Evolutionary conservation across 2,113 vertebrate species (phyloP).

Genomic region (Calidris pygmaea): DNA sequence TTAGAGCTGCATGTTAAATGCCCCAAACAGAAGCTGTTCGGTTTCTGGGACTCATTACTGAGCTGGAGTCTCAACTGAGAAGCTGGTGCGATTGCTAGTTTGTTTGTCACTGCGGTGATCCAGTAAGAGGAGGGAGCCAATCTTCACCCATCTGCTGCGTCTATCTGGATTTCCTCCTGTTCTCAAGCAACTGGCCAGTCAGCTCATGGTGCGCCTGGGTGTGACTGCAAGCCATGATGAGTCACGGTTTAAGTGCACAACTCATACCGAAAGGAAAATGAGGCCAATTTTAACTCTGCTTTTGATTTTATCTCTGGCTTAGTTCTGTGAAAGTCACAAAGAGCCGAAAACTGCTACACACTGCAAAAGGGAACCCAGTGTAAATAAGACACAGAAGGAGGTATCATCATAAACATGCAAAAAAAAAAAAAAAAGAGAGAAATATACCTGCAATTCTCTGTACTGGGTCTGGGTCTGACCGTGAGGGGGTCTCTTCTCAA

Average conservation of each 20-base stretch:
- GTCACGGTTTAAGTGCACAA: conserved; percentile 12
- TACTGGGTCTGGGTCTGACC: not conserved
- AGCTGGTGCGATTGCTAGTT: not conserved
- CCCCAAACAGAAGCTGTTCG: not conserved
- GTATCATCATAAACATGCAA: not conserved
- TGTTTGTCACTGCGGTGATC: not conserved
- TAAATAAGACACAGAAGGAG: not conserved
- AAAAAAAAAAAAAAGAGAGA: not conserved
- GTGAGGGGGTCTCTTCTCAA: not conserved
- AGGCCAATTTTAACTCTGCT: conserved; percentile 9
- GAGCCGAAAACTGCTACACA: not conserved
- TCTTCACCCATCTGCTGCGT: not conserved
- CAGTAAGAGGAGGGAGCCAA: not conserved
- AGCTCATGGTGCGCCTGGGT: not conserved
- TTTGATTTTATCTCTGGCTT: conserved; percentile 32
- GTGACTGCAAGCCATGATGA: conserved; percentile 48
- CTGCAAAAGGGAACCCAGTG: not conserved
- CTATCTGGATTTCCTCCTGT: conserved; percentile 8
- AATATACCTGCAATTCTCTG: not conserved
- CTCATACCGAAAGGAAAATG: conserved; percentile 29
- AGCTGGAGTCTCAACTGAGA: not conserved
- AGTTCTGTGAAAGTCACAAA: not conserved
- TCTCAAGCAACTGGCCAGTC: not conserved
- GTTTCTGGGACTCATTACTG: not conserved
- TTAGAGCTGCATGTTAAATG: not conserved